Evolutionary conservation across 2,113 vertebrate genomes (phyloP), one percentile per base, ranked within the genome.

Genomic region (Psophia crepitans): DNA sequence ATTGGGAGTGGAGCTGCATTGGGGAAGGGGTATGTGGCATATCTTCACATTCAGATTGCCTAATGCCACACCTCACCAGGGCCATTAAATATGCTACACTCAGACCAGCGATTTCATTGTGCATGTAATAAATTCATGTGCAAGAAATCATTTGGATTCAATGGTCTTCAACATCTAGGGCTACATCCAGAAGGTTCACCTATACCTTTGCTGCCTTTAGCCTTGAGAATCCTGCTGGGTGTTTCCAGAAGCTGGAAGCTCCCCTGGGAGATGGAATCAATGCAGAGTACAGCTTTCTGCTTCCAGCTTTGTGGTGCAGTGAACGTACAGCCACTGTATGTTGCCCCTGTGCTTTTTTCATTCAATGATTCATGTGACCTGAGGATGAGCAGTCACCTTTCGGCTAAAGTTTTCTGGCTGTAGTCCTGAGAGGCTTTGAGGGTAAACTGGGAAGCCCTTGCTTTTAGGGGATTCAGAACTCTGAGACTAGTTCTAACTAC

Each of bases 11-110:
- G 26, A 64, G 15, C 26, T 75, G 27, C 17, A 35, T 14, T 3
- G 1, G 12, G 19, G 12, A 54, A 49, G 37, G 37, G 7, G 7
- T 26, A 12, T 27, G 12, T 1, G 1, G 12, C 2, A 0, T 57
- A n/a, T 19, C n/a, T 81, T 71, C 37, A 16, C 12, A 5, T 35
- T 66, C 63, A 63, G 32, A 39, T 13, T 54, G 30, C 26, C 32
- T 48, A 75, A 84, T n/a, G 13, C 5, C 51, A 61, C 17, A 6
- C 5, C 10, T 69, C 19, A 5, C 11, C 1, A 3, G 2, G 3
- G 27, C 3, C 21, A 56, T 46, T 64, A 53, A 57, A 71, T 11
- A 14, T 9, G 2, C 35, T 80, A 27, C 17, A 48, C 5, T 8
- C 44, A 57, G 14, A 61, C 15, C 14, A 17, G 24, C 6, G 37